Base-by-base conservation (phyloP, 2,797 vertebrate genomes). In the Poeciliopsis gracilis region DNA sequence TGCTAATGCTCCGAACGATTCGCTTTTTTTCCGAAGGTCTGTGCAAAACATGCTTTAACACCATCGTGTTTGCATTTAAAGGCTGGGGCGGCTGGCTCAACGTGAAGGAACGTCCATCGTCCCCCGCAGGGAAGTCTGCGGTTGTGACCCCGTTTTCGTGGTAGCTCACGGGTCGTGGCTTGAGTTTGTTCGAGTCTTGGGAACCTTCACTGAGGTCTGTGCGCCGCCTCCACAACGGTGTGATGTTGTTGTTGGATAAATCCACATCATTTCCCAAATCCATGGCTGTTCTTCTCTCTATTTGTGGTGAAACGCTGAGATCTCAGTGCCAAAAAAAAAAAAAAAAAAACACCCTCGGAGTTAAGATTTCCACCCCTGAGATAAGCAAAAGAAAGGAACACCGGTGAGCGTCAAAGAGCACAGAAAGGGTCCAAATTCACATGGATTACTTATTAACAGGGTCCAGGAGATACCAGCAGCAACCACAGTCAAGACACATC, bases 41-140 rank as follows among this genome's bases (percentile, higher is more conserved):
- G 89, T 94, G 88, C 61, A 95, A 79, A 53, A 96, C 87, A 25
- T 95, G 96, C 69, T 95, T 93, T 30, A 93, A 83, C 46, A 91
- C 73, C 3, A 79, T 86, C 0, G 79, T 80, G 67, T 85, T 91
- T 25, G 83, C 89, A 76, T 79, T 76, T 51, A 80, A 41, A 20
- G 75, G 51, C 6, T 86, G 89, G 12, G 92, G 80, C 6, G 92
- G 90, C 82, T 95, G 95, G 45, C 88, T 93, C 66, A 93, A 72
- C 13, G 94, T 89, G 72, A 95, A 93, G 15, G 87, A 69, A 25
- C 93, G 91, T 51, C 55, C 82, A 51, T 84, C 92, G 80, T 97
- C 97, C 83, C 97, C 96, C 87, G 93, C 90, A 0, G 97, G 96
- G 46, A 97, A 96, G 84, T 97, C 97, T 0, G 96, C 96, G 41